A percentile compares a stretch with the other conserved stretches of the same genome.
phyloP scores from a whole-genome alignment of 2,888 invertebrate species.

The Idaea dimidiata region DNA sequence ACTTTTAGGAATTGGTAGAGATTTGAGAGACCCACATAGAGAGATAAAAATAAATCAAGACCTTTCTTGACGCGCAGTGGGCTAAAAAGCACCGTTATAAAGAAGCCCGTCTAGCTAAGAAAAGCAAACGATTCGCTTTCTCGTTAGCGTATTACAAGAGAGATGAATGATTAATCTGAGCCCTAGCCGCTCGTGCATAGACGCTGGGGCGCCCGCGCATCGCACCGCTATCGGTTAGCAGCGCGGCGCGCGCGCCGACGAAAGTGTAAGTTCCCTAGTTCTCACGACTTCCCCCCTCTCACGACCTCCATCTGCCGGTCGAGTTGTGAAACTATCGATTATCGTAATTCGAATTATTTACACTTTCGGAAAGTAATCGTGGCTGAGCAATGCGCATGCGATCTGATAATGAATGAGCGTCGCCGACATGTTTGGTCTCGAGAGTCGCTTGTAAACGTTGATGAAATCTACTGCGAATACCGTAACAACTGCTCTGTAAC shows the following conservation, averaged over 20 bases:
- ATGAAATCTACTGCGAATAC: constrained; percentile 16
- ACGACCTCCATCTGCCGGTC: constrained; percentile 40
- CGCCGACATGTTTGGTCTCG: constrained; percentile 45
- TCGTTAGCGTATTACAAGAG: constrained; percentile 26
- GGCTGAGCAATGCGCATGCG: constrained; percentile 43
- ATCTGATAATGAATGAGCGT: constrained; percentile 50
- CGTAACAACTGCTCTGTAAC: not conserved
- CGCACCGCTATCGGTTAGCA: constrained; percentile 27
- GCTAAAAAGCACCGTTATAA: not conserved
- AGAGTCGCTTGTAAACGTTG: constrained; percentile 29
- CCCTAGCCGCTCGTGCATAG: constrained; percentile 60
- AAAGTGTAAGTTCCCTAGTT: constrained; percentile 78
- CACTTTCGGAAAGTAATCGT: constrained; percentile 60
- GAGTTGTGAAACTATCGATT: constrained; percentile 56
- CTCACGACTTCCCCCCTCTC: constrained; percentile 58
- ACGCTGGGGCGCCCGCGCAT: constrained; percentile 67
- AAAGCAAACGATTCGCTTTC: constrained; percentile 27
- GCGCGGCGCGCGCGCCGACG: constrained; percentile 58
- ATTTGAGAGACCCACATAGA: too few relatives aligned
- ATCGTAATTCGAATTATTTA: constrained; percentile 63
- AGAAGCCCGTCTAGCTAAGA: not conserved
- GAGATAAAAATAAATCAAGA: too few relatives aligned
- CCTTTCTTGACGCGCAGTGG: not conserved
- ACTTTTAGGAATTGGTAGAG: too few relatives aligned
- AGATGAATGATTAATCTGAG: constrained; percentile 56